phyloP scores from a whole-genome alignment of 1,140 invertebrate species.

The Heliconius himera region DNA sequence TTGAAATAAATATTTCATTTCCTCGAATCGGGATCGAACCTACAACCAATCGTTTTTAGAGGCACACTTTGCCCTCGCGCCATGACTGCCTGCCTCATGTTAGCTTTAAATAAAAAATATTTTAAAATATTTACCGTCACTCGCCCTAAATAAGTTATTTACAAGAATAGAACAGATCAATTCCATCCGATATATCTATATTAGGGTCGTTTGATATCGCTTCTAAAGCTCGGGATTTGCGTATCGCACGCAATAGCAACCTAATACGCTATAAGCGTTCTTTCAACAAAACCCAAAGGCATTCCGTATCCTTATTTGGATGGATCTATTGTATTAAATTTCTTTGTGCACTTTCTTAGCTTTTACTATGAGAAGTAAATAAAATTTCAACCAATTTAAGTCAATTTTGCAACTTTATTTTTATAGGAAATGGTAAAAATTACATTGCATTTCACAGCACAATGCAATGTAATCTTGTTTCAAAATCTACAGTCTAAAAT shows the following conservation, averaged over 20 bases:
- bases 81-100: no score
- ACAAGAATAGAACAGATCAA: background rate
- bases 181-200: constrained; percentile 6
- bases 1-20: no score
- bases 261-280: constrained; percentile 26
- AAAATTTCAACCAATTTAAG: background rate
- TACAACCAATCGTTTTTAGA: no score
- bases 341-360: constrained; percentile 12
- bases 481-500: no score
- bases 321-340: constrained; percentile 24
- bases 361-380: background rate
- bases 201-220: constrained; percentile 18
- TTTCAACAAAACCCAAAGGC: constrained; percentile 16
- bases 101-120: no score
- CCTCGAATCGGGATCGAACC: no score
- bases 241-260: constrained; percentile 28
- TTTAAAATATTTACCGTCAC: background rate
- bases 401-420: background rate
- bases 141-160: background rate
- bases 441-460: background rate
- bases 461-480: background rate
- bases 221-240: constrained; percentile 33
- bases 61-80: no score
- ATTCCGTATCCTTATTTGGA: constrained; percentile 2
- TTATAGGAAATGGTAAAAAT: background rate